Evolutionary conservation across 1,140 invertebrate genomes (phyloP).

Genomic region (Paralvinella palmiformis): DNA sequence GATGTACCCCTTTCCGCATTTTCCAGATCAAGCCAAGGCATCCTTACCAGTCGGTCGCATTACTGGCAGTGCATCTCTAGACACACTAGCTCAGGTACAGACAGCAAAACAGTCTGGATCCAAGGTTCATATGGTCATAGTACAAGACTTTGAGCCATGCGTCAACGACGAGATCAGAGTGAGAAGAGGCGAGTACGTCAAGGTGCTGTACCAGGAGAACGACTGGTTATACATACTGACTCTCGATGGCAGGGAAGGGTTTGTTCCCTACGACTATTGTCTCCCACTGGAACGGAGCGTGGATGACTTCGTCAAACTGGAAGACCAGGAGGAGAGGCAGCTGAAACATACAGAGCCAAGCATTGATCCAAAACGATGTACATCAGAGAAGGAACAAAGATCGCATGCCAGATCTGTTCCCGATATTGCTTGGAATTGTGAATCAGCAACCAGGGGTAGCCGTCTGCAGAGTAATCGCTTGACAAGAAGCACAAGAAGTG

Average conservation of each 20-base stretch:
- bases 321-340: no score
- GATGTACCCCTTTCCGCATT: no score
- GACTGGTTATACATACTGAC: slow-evolving; percentile 95
- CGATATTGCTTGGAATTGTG: neutral
- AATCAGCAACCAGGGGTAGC: neutral
- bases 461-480: neutral
- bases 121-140: slow-evolving; percentile 68
- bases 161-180: slow-evolving; percentile 90
- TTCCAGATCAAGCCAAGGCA: slow-evolving; percentile 57
- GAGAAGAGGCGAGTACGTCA: slow-evolving; percentile 71
- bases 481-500: neutral
- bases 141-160: slow-evolving; percentile 90
- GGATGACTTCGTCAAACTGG: neutral
- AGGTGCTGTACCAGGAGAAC: slow-evolving; percentile 87
- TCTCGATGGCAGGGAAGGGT: slow-evolving; percentile 77
- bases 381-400: neutral
- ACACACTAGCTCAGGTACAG: slow-evolving; percentile 86
- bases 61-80: slow-evolving; percentile 89
- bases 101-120: slow-evolving; percentile 75
- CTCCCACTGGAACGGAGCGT: slow-evolving; percentile 54
- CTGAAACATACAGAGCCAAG: slow-evolving; percentile 71
- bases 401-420: neutral
- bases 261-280: slow-evolving; percentile 90
- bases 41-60: slow-evolving; percentile 72
- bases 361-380: slow-evolving; percentile 46